Evolutionary conservation across 2,797 vertebrate genomes (phyloP), one percentile per base, ranked within the genome.

Genomic region (Anniella stebbinsi): DNA sequence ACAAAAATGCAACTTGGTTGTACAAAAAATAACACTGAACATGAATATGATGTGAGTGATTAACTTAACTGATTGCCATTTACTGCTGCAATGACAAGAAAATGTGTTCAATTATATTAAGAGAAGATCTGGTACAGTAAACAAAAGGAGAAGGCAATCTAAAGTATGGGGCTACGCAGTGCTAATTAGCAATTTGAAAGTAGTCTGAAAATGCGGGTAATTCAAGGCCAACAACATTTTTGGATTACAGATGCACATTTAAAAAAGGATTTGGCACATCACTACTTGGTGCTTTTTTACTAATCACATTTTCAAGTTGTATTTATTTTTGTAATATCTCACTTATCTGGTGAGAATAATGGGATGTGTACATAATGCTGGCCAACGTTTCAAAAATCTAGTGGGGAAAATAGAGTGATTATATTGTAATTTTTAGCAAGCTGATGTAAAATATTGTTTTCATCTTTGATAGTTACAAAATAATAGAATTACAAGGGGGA

Each of bases 71-170:
- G 51, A 86, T 57, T 18, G 1, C 33, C 88, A 4, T 15, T 76
- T 81, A 84, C 85, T 77, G 45, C 28, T 41, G 38, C 76, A 87
- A 60, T 84, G 57, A 92, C 17, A 82, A 2, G 77, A 73, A 88
- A 28, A 41, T 51, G 67, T 63, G 88, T 93, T 72, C n/a, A 82
- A 2, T 57, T 87, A 92, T 4, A n/a, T 10, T 15, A 66, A 28
- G 81, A 57, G 4, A n/a, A 84, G 21, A 45, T 82, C 5, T 82
- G 25, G n/a, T 54, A 1, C 72, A n/a, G 9, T 78, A 36, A 75
- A 86, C 17, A 1, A 90, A 45, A 87, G 67, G 5, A 21, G 63
- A 48, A 91, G 5, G 23, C 69, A 76, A 77, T 5, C 88, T 41
- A 13, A 80, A 33, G n/a, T 67, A 38, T 0, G 36, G 63, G 45